Evolutionary conservation across 2,888 invertebrate genomes (phyloP).

Genomic region (Halictus ligatus): DNA sequence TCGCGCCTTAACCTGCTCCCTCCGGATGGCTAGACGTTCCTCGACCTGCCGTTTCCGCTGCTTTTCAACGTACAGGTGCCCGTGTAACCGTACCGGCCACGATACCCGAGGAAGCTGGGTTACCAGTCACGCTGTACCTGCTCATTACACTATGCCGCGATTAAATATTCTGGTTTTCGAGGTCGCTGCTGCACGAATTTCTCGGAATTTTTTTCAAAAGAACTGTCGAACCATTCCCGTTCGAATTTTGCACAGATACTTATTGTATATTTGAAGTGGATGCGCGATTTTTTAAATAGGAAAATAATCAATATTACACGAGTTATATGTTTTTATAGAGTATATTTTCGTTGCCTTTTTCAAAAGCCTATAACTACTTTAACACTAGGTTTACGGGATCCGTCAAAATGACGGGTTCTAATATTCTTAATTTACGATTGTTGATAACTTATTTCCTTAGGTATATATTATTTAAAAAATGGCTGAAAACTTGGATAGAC

Average conservation of each 20-base stretch:
- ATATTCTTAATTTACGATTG: too few relatives aligned
- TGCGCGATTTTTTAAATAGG: too few relatives aligned
- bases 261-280: not conserved
- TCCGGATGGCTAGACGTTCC: constrained; percentile 63
- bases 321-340: too few relatives aligned
- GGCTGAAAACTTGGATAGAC: too few relatives aligned
- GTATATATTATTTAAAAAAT: too few relatives aligned
- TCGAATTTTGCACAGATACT: not conserved
- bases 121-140: not conserved
- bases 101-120: constrained; percentile 36
- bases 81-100: constrained; percentile 41
- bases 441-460: too few relatives aligned
- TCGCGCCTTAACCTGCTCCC: constrained; percentile 68
- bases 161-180: not conserved
- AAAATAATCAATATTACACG: too few relatives aligned
- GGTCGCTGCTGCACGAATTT: too few relatives aligned
- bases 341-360: not conserved
- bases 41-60: constrained; percentile 61
- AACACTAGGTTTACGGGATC: too few relatives aligned
- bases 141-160: constrained; percentile 10
- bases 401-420: too few relatives aligned
- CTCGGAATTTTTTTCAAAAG: not conserved
- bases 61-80: constrained; percentile 47
- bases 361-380: too few relatives aligned
- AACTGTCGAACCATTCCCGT: not conserved